Base-by-base conservation (phyloP, 2,888 invertebrate species). In the Lasioglossum villosulum region DNA sequence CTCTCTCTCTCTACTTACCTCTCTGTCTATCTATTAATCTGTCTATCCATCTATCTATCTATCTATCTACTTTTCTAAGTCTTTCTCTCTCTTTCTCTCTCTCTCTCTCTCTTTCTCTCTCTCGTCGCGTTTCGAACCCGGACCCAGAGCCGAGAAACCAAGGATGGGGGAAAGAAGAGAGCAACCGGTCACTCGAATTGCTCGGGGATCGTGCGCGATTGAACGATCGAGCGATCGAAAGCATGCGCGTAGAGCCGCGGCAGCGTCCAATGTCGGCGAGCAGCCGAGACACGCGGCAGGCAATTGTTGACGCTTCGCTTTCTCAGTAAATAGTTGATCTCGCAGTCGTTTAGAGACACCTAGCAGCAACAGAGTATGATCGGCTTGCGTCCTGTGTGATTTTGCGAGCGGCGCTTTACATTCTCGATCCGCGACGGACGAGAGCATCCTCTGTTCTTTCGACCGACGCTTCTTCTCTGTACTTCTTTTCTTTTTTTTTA, bases 401-500 rank as follows among this genome's bases (percentile, higher is more conserved):
- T 77, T 83, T 74, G 76, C 76, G 66, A 73, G 76, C 81, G 82
- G 16, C 76, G 72, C 76, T 76, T 76, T 72, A 52, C 34, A 23
- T n/a, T 68, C 73, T 52, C 63, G 48, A 42, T 23, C 68, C 68
- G 34, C 68, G 30, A 71, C 27, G 37, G 66, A 16, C 34, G 34
- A 23, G 66, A 34, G 34, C 34, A 4, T 34, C 23, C 68, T 19
- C 42, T 27, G 19, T 52, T 74, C 52, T 52, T 23, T 34, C 68
- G 37, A 66, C 66, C 30, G 66, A 34, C 23, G 8, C 10, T 23
- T 66, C 30, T 37, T 63, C 16, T 68, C 14, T 27, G 19, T 30
- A 27, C 16, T 2, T 16, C 6, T 5, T 16, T 16, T 16, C 27
- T 14, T 27, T 14, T 4, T 1, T n/a, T 0, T 27, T 27, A 14